Percentiles rank a stretch among this genome's conserved stretches.
phyloP scores from a whole-genome alignment of 2,888 invertebrate genomes.

The Caenorhabditis angaria region DNA sequence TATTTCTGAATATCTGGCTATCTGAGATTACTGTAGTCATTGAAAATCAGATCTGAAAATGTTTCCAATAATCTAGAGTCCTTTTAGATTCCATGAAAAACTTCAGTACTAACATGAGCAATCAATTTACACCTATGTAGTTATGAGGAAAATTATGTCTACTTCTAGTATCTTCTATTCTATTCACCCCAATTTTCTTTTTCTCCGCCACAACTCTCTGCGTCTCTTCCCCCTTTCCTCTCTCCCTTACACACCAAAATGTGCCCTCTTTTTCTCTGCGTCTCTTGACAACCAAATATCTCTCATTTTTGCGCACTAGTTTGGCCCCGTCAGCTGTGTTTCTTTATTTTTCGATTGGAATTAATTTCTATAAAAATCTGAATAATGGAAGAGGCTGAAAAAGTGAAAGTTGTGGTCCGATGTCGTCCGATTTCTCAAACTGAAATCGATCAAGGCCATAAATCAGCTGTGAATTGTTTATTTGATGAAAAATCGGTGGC shows the following conservation, averaged over 20 bases:
- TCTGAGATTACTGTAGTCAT: no score
- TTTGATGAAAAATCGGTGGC: conserved; percentile 44
- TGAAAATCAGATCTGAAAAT: no score
- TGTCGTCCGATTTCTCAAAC: conserved; percentile 89
- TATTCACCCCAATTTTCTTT: no score
- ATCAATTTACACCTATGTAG: no score
- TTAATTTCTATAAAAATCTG: neutral
- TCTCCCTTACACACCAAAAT: neutral
- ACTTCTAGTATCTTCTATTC: no score
- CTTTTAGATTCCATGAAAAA: no score
- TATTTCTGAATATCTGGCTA: no score
- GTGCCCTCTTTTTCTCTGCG: neutral
- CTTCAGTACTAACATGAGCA: no score
- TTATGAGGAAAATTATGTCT: no score
- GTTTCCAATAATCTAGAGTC: no score
- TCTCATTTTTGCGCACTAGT: neutral
- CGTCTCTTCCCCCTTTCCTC: conserved; percentile 5
- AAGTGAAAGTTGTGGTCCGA: conserved; percentile 93
- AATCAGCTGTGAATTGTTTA: conserved; percentile 18
- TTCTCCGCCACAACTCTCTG: neutral
- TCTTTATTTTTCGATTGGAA: neutral
- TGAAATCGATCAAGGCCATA: conserved; percentile 79
- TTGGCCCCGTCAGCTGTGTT: neutral
- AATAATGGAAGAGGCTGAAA: conserved; percentile 78
- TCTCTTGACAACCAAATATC: conserved; percentile 6